These are phyloP conservation scores for Corythornis madagascariensis DNA, from an alignment of 2,113 vertebrate genomes.

Conservation along the genomic window DNA sequence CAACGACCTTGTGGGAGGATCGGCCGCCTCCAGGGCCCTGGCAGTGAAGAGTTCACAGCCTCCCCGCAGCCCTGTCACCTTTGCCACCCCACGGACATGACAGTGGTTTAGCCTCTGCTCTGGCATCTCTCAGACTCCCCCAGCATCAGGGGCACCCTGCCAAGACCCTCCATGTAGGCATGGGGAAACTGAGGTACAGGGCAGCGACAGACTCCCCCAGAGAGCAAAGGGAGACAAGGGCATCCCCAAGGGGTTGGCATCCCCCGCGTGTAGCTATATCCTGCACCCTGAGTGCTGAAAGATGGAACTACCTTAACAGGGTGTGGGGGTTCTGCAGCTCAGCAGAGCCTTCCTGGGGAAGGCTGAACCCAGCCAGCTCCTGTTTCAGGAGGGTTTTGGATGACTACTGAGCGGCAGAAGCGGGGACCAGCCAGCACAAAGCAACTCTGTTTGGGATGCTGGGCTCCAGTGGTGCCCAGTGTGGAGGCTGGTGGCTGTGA, in stretches of 20 bases:
- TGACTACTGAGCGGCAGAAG: neutral
- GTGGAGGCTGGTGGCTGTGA: neutral
- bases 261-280: fast-evolving
- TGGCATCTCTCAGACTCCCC: neutral
- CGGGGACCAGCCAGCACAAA: neutral
- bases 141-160: neutral
- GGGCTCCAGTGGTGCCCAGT: neutral
- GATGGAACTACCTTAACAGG: fast-evolving
- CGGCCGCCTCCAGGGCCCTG: fast-evolving
- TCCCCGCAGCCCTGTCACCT: neutral
- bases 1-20: neutral
- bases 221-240: neutral
- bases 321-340: neutral
- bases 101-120: neutral
- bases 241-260: neutral
- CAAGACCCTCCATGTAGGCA: neutral
- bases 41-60: neutral
- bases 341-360: neutral
- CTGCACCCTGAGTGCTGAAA: neutral
- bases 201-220: neutral
- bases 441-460: neutral
- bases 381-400: slow-evolving; percentile 39
- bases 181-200: neutral
- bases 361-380: neutral
- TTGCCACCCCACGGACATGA: neutral